Evolutionary conservation across 2,113 vertebrate species (phyloP).

Genomic region (Gasterosteus aculeatus): DNA sequence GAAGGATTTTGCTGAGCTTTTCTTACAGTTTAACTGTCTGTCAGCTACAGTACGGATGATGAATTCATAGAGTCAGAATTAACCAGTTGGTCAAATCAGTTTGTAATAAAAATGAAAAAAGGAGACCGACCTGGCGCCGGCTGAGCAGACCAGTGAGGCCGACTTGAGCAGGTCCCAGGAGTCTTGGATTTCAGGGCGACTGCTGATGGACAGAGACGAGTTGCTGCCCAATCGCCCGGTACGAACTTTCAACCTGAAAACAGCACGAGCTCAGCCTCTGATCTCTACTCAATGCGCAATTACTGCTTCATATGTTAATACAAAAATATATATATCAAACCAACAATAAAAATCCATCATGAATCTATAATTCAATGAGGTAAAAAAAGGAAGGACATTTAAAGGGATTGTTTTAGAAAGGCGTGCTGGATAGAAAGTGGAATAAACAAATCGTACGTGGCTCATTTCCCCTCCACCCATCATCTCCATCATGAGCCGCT

Average conservation of each 20-base stretch:
- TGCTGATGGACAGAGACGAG: constrained; percentile 70
- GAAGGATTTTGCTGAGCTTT: constrained; percentile 3
- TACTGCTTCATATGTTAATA: constrained; percentile 2
- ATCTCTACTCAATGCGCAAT: background rate
- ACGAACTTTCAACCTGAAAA: constrained; percentile 68
- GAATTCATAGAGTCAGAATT: background rate
- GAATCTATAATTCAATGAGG: background rate
- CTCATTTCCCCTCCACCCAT: background rate
- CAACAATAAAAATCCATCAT: background rate
- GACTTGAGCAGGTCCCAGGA: constrained; percentile 71
- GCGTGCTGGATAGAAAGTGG: background rate
- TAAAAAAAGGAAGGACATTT: background rate
- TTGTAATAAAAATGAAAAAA: background rate
- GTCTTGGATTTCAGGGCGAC: constrained; percentile 69
- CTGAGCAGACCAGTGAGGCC: constrained; percentile 40
- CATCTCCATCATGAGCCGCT: background rate
- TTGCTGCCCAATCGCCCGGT: constrained; percentile 68
- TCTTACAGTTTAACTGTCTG: background rate
- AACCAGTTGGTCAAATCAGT: background rate
- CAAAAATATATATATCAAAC: background rate
- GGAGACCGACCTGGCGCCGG: constrained; percentile 65
- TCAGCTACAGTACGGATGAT: background rate
- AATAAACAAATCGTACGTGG: background rate
- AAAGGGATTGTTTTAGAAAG: background rate
- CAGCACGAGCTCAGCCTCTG: background rate